Evolutionary conservation across 2,888 invertebrate genomes (phyloP).

Genomic region (Criorhina ranunculi): DNA sequence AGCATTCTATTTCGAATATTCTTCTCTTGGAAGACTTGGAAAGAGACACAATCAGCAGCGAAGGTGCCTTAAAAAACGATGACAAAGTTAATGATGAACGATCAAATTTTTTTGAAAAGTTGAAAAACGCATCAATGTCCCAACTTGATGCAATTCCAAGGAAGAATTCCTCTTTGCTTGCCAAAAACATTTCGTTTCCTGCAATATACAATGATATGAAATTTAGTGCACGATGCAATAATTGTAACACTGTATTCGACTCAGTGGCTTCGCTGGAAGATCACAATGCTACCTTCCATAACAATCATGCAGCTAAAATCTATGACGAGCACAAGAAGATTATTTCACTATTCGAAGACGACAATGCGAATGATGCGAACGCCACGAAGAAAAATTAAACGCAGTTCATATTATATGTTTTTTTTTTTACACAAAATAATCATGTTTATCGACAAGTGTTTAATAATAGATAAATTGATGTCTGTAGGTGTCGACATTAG

Average conservation of each 20-base stretch:
- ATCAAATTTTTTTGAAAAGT: constrained; percentile 55
- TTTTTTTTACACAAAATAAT: constrained; percentile 1
- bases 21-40: constrained; percentile 20
- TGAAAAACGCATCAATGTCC: constrained; percentile 51
- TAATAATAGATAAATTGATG: constrained; percentile 2
- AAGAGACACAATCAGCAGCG: neutral
- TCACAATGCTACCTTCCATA: constrained; percentile 82
- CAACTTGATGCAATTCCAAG: constrained; percentile 5
- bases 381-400: neutral
- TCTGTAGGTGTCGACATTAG: neutral
- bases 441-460: neutral
- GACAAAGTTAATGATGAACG: constrained; percentile 21
- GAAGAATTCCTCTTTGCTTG: constrained; percentile 4
- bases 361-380: constrained; percentile 29
- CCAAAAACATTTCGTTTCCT: constrained; percentile 23
- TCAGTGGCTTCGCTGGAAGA: constrained; percentile 81
- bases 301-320: constrained; percentile 77
- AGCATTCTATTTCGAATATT: neutral
- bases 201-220: constrained; percentile 58
- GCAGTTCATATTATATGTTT: neutral
- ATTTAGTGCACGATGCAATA: constrained; percentile 82
- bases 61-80: neutral
- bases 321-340: constrained; percentile 81
- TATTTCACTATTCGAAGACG: constrained; percentile 83
- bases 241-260: constrained; percentile 81